These are phyloP conservation scores for Anabacerthia variegaticeps DNA, from an alignment of 2,797 vertebrate species.

Conservation along the genomic window DNA sequence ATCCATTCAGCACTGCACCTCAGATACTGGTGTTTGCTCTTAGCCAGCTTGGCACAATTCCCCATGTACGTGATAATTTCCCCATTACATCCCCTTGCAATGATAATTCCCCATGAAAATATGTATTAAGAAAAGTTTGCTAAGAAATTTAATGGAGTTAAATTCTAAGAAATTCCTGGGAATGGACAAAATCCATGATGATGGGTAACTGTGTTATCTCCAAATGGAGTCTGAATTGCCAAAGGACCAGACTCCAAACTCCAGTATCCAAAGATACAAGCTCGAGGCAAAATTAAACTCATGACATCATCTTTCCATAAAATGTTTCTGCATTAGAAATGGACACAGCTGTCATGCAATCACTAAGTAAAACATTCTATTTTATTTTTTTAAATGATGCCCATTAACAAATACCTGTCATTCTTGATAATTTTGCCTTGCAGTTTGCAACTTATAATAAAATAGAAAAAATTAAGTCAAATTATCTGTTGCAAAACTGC, in stretches of 20 bases:
- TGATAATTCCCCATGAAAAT: background rate
- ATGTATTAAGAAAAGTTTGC: background rate
- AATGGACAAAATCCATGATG: background rate
- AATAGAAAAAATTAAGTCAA: background rate
- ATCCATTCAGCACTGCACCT: background rate
- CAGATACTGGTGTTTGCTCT: rapidly evolving
- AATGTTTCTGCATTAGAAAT: background rate
- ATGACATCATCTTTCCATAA: background rate
- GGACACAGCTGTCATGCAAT: background rate
- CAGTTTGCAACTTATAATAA: background rate
- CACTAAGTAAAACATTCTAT: background rate
- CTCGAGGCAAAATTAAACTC: background rate
- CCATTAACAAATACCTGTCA: background rate
- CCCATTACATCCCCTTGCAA: too few relatives aligned
- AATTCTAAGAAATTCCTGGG: background rate
- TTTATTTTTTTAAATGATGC: background rate
- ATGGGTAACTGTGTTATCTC: background rate
- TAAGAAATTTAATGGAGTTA: background rate
- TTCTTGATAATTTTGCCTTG: background rate
- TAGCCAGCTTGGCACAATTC: rapidly evolving
- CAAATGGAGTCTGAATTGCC: background rate
- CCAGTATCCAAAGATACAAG: background rate
- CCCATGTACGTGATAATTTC: rapidly evolving
- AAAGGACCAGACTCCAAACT: background rate
- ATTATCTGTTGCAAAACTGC: background rate